Percentiles rank a stretch among this genome's conserved stretches.
These are phyloP conservation scores for Germaria angustata DNA, from an alignment of 2,888 invertebrate genomes.

Conservation along the genomic window DNA sequence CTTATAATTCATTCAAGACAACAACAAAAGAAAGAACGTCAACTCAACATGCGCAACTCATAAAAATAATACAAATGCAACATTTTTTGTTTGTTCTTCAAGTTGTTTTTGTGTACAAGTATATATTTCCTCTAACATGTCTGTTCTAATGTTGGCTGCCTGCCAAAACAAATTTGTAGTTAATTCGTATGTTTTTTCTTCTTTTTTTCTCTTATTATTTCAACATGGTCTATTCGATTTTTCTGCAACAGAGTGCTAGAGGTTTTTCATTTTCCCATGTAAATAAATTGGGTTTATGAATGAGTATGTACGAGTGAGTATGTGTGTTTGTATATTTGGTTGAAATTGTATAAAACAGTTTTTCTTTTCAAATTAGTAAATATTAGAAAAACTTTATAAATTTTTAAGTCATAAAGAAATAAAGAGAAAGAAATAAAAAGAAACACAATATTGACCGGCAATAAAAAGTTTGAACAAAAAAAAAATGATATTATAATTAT, in stretches of 20 bases:
- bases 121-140: constrained; percentile 39
- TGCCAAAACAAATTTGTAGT: constrained; percentile 58
- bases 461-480: background rate
- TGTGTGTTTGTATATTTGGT: background rate
- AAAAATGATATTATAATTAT: no score
- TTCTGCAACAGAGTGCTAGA: constrained; percentile 31
- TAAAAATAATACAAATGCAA: constrained; percentile 46
- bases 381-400: constrained; percentile 46
- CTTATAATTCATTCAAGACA: constrained; percentile 6
- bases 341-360: constrained; percentile 14
- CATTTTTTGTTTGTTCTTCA: background rate
- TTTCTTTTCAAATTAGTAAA: constrained; percentile 56
- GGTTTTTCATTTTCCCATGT: constrained; percentile 17
- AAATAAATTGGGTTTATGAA: constrained; percentile 11
- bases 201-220: background rate
- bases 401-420: constrained; percentile 48
- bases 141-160: constrained; percentile 48
- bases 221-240: constrained; percentile 23
- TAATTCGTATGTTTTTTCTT: constrained; percentile 23
- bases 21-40: constrained; percentile 41
- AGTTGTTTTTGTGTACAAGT: background rate
- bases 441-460: background rate
- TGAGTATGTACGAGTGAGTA: background rate
- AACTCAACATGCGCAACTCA: constrained; percentile 60
- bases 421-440: background rate